These are phyloP conservation scores for Ptychoptera contaminata DNA, from an alignment of 2,888 invertebrate genomes.

Conservation along the genomic window DNA sequence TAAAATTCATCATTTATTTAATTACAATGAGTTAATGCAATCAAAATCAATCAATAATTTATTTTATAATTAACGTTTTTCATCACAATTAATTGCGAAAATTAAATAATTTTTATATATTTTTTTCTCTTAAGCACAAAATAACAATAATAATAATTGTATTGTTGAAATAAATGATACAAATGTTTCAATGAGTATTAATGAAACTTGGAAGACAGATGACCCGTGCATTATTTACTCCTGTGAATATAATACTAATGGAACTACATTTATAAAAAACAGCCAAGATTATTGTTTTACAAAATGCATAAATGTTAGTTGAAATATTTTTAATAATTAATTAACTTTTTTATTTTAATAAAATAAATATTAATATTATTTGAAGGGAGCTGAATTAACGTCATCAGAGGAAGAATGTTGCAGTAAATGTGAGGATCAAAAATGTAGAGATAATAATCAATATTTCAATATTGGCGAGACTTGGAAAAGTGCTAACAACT, in stretches of 20 bases:
- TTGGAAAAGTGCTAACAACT: slow-evolving; percentile 25
- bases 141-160: slow-evolving; percentile 17
- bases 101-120: no score
- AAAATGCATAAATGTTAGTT: slow-evolving; percentile 24
- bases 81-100: no score
- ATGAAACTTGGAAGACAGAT: slow-evolving; percentile 22
- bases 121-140: no score
- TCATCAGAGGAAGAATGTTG: slow-evolving; percentile 22
- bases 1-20: no score
- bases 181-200: slow-evolving; percentile 17
- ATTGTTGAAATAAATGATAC: slow-evolving; percentile 12
- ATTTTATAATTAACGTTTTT: no score
- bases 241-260: slow-evolving; percentile 18
- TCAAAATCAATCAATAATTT: no score
- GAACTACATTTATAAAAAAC: slow-evolving; percentile 13
- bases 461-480: slow-evolving; percentile 23
- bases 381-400: slow-evolving; percentile 23
- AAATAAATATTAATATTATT: neutral
- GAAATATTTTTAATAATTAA: neutral
- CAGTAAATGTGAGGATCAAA: slow-evolving; percentile 25
- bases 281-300: slow-evolving; percentile 21
- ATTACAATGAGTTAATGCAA: no score
- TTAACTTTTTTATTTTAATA: neutral
- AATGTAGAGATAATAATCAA: slow-evolving; percentile 22
- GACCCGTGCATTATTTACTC: slow-evolving; percentile 22